Conservation (phyloP, 2,113 vertebrate genomes). For the Phoenicopterus ruber region DNA sequence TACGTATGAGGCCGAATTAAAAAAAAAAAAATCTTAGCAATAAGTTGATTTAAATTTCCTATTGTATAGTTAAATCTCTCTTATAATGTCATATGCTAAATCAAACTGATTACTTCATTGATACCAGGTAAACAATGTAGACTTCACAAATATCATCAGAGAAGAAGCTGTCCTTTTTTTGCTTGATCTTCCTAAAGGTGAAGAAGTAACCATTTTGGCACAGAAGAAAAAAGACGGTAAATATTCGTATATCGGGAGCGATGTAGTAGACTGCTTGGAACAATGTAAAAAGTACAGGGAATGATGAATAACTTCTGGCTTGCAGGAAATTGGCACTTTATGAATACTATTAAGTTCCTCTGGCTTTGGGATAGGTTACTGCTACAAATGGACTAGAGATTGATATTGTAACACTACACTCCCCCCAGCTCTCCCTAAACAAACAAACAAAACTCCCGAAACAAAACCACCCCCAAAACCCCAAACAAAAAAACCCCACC, state of each 20-base stretch:
- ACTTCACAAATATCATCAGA: constrained; percentile 98
- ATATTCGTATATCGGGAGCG: not conserved
- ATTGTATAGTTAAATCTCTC: not conserved
- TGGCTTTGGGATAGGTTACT: not conserved
- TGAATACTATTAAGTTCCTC: not conserved
- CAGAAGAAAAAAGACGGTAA: constrained; percentile 98
- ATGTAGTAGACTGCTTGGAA: not conserved
- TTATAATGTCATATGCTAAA: not conserved
- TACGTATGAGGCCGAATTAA: not conserved
- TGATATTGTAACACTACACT: not conserved
- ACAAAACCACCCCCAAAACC: too few relatives aligned
- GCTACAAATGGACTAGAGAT: not conserved
- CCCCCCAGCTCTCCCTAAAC: too few relatives aligned
- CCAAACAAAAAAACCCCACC: not conserved
- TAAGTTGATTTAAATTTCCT: not conserved
- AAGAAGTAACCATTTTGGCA: constrained; percentile 95
- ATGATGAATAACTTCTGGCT: not conserved
- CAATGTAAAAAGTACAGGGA: not conserved
- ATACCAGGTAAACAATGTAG: constrained; percentile 94
- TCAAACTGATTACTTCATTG: not conserved
- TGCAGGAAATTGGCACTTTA: not conserved
- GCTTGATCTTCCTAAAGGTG: constrained; percentile 93
- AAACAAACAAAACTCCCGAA: not conserved
- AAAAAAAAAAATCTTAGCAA: not conserved
- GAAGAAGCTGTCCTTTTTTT: constrained; percentile 97